A percentile compares a stretch with the other conserved stretches of the same genome.
phyloP scores from a whole-genome alignment of 2,113 vertebrate species.

The Crypturellus undulatus region DNA sequence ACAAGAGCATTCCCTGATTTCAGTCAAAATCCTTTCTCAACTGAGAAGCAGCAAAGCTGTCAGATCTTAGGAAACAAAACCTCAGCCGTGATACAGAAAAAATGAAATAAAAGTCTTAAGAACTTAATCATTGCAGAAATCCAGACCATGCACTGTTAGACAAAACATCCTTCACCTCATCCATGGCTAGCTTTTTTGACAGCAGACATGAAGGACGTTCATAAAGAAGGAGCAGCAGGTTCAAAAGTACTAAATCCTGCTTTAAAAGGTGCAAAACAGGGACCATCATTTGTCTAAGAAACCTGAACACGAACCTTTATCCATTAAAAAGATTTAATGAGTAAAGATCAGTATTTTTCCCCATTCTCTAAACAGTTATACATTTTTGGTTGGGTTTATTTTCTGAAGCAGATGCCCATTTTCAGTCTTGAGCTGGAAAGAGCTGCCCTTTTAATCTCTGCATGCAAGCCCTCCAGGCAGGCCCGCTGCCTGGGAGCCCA shows the following conservation, averaged over 20 bases:
- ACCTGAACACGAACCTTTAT: neutral
- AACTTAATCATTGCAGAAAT: neutral
- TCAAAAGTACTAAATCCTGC: neutral
- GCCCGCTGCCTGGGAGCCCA: neutral
- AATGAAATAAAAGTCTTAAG: neutral
- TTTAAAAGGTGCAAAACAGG: neutral
- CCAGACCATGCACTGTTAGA: rapidly evolving
- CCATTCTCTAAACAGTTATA: neutral
- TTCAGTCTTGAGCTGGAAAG: neutral
- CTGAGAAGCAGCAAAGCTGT: neutral
- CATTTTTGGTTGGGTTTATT: neutral
- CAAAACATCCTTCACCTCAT: neutral
- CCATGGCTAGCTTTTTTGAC: neutral
- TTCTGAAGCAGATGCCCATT: neutral
- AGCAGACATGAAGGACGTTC: neutral
- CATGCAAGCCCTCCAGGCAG: neutral
- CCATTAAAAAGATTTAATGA: neutral
- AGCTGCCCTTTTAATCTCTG: neutral
- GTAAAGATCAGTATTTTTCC: neutral
- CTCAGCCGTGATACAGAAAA: neutral
- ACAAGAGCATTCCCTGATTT: neutral
- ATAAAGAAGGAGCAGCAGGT: neutral
- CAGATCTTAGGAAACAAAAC: neutral
- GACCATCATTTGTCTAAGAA: neutral
- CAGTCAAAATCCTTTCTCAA: neutral